Percentiles rank a stretch among this genome's conserved stretches.
These are phyloP conservation scores for Thunnus albacares DNA, from an alignment of 2,797 vertebrate species.

Conservation along the genomic window DNA sequence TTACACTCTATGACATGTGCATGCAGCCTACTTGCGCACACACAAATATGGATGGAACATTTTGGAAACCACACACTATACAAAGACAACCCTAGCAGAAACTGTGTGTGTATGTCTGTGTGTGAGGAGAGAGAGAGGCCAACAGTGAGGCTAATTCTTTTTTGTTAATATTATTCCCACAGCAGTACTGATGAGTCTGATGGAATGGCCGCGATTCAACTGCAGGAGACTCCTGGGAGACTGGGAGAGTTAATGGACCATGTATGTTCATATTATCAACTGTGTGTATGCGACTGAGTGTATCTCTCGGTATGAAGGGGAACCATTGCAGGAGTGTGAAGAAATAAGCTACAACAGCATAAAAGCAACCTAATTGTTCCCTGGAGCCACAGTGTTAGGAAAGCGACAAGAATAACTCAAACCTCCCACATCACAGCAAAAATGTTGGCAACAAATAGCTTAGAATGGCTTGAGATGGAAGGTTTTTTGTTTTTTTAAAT, in stretches of 20 bases:
- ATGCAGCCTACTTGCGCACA: background rate
- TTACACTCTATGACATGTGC: conserved; percentile 12
- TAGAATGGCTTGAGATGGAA: background rate
- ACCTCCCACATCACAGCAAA: conserved; percentile 46
- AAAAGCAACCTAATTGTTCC: conserved; percentile 72
- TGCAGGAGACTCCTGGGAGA: conserved; percentile 75
- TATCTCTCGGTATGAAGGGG: conserved; percentile 44
- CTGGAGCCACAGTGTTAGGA: conserved; percentile 66
- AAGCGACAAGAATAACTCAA: conserved; percentile 63
- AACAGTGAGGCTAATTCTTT: conserved; percentile 69
- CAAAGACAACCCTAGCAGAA: conserved; percentile 24
- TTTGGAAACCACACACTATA: background rate
- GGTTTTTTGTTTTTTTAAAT: conserved; percentile 3
- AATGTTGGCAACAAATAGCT: conserved; percentile 21
- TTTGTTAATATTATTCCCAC: conserved; percentile 74
- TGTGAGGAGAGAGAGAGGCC: conserved; percentile 8
- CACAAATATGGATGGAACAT: background rate
- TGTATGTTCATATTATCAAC: conserved; percentile 68
- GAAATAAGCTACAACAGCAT: conserved; percentile 77
- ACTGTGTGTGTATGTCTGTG: conserved; percentile 11
- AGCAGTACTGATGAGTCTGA: conserved; percentile 75
- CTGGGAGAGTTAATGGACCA: conserved; percentile 77
- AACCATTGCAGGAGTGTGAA: conserved; percentile 59
- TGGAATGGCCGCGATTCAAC: conserved; percentile 74
- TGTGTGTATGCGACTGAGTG: conserved; percentile 34